Conservation (phyloP, 2,888 invertebrate genomes). For the Cylloceria caligata region DNA sequence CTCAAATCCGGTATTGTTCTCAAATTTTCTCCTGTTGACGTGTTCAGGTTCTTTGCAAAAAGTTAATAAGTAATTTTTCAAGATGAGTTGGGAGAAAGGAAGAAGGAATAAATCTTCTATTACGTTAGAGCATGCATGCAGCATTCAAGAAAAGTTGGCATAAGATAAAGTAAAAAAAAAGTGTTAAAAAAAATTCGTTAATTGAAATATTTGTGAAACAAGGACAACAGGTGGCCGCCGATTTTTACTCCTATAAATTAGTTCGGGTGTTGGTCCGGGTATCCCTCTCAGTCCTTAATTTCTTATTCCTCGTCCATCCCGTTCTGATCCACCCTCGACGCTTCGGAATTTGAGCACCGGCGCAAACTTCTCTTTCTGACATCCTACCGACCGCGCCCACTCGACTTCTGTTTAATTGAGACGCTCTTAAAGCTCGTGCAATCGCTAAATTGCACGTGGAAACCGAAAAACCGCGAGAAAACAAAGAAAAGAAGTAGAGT, state of each 20-base stretch:
- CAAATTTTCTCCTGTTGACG: too few relatives aligned
- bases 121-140: not conserved
- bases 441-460: constrained; percentile 49
- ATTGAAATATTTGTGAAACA: constrained; percentile 54
- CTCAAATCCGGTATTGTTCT: too few relatives aligned
- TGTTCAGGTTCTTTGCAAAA: not conserved
- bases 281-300: constrained; percentile 25
- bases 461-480: constrained; percentile 28
- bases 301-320: constrained; percentile 32
- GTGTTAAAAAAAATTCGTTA: constrained; percentile 35
- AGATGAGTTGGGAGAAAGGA: not conserved
- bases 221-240: constrained; percentile 58
- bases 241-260: constrained; percentile 52
- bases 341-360: constrained; percentile 57
- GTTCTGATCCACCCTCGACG: constrained; percentile 2
- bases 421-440: constrained; percentile 44
- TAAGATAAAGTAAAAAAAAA: not conserved
- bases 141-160: not conserved
- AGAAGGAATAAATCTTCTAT: not conserved
- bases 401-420: constrained; percentile 54
- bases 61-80: not conserved
- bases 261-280: constrained; percentile 5
- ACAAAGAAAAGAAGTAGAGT: not conserved
- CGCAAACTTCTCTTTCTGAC: constrained; percentile 35
- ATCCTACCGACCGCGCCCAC: constrained; percentile 23